These are phyloP conservation scores for Ceriagrion tenellum DNA, from an alignment of 2,888 invertebrate species.

Conservation along the genomic window DNA sequence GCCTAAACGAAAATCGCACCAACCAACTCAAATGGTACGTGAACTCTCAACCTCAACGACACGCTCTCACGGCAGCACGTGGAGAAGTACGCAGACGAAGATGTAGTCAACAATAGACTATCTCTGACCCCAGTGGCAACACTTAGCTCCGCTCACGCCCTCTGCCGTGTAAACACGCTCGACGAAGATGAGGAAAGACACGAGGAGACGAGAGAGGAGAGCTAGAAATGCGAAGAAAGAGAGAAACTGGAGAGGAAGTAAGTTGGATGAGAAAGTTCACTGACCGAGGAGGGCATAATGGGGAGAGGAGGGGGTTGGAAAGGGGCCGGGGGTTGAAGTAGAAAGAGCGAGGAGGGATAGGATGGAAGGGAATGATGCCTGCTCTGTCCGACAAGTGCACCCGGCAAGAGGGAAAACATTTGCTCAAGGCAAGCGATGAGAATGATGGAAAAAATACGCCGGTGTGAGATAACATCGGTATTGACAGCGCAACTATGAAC, in stretches of 20 bases:
- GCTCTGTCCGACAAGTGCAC: not conserved
- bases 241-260: not conserved
- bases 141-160: too few relatives aligned
- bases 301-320: not conserved
- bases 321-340: not conserved
- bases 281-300: not conserved
- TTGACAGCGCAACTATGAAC: not conserved
- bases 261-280: slow-evolving; percentile 25
- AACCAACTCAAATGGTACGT: not conserved
- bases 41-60: too few relatives aligned
- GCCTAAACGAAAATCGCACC: too few relatives aligned
- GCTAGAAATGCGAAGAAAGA: too few relatives aligned
- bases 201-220: not conserved
- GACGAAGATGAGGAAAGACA: too few relatives aligned
- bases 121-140: too few relatives aligned
- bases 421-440: not conserved
- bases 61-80: too few relatives aligned
- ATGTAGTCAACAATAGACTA: too few relatives aligned
- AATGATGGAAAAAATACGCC: not conserved
- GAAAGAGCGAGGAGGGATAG: not conserved
- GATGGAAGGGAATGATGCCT: not conserved
- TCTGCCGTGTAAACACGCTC: too few relatives aligned
- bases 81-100: too few relatives aligned
- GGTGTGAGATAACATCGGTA: not conserved
- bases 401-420: not conserved